Base-by-base conservation (phyloP, 2,113 vertebrate genomes). In the Salvator merianae region DNA sequence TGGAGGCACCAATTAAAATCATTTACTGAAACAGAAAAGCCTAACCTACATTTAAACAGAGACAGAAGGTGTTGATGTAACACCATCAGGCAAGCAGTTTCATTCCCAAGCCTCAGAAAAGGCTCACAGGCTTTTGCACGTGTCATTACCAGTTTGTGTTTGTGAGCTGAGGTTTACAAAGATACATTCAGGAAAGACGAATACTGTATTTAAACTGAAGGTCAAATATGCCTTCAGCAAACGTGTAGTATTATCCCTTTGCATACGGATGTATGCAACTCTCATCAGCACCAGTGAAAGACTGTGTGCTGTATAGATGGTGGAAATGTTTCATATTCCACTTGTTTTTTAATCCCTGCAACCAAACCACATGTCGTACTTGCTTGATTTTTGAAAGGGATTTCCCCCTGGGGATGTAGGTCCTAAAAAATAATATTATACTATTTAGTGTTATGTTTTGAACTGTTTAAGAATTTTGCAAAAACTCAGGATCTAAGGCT, bases 1-100 rank as follows among this genome's bases (percentile, higher is more conserved):
- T 12, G 24, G 4, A 40, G 65, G 62, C 30, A 62, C 20, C 66
- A 84, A 84, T 72, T 84, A 55, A 87, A 79, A 40, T 1, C 79
- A 38, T 81, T 59, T 0, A 74, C 24, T 28, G 3, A 77, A 1
- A 9, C 2, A 40, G n/a, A 63, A 47, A 53, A 22, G 63, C 30
- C 18, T 65, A 81, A 32, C 4, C 1, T 84, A 10, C 18, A 59
- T 86, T 38, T 86, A 0, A 1, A n/a, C 30, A 34, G 50, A 77
- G 79, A 55, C 28, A 88, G 68, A 90, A 86, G 18, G 14, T 0
- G 0, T 79, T 89, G 79, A 89, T 63, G 55, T 82, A 70, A 79
- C 3, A 79, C 8, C 0, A 0, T 79, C 83, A 82, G 75, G n/a
- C 66, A 89, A 7, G 0, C 20, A 79, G 14, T 14, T 69, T 2